phyloP scores from a whole-genome alignment of 2,888 invertebrate genomes.

The Trissolcus japonicus region DNA sequence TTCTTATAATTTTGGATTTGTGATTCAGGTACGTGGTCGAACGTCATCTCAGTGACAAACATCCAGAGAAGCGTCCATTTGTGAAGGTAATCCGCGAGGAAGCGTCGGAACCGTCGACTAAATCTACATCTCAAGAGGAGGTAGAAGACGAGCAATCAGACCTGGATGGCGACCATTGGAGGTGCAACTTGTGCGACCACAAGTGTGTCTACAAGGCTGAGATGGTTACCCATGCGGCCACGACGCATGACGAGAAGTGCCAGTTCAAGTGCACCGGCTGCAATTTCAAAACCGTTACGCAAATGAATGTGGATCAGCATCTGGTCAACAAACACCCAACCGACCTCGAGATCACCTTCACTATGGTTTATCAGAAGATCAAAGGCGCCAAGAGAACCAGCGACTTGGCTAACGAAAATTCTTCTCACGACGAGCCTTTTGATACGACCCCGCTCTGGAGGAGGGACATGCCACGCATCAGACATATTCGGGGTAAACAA shows the following conservation, averaged over 20 bases:
- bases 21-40: slow-evolving; percentile 79
- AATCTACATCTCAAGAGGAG: slow-evolving; percentile 49
- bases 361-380: slow-evolving; percentile 78
- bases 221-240: slow-evolving; percentile 80
- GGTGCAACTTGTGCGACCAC: slow-evolving; percentile 83
- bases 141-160: slow-evolving; percentile 65
- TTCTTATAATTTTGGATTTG: too few species aligned
- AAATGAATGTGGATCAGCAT: slow-evolving; percentile 80
- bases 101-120: slow-evolving; percentile 62
- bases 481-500: slow-evolving; percentile 79
- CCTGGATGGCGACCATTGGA: slow-evolving; percentile 81
- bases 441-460: slow-evolving; percentile 82
- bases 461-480: slow-evolving; percentile 78
- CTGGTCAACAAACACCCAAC: slow-evolving; percentile 79
- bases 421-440: slow-evolving; percentile 70
- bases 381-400: slow-evolving; percentile 67
- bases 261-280: slow-evolving; percentile 86
- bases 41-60: slow-evolving; percentile 81
- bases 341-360: slow-evolving; percentile 67
- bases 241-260: slow-evolving; percentile 81
- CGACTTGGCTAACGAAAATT: slow-evolving; percentile 62
- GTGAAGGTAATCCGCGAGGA: slow-evolving; percentile 77
- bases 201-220: slow-evolving; percentile 80
- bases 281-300: slow-evolving; percentile 78
- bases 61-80: slow-evolving; percentile 77